Evolutionary conservation across 2,888 invertebrate species (phyloP), one percentile per base, ranked within the genome.

Genomic region (Pammene fasciana): DNA sequence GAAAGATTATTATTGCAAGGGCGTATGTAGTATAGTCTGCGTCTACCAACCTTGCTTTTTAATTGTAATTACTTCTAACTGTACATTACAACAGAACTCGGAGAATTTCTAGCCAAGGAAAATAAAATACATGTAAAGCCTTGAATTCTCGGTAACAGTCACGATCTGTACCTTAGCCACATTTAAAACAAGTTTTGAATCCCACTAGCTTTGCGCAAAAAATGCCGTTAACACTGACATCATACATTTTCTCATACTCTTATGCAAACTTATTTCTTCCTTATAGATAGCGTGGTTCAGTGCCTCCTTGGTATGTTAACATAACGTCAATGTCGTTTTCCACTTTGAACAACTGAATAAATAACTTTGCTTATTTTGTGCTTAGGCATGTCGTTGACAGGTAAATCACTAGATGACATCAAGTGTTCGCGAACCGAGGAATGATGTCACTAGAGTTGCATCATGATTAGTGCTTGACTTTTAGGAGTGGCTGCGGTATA

Each of bases 391-490:
- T 62, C 50, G 62, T 62, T 62, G 55, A 52, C 64, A 57, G 38
- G 41, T 61, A 61, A 68, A 68, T 57, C 68, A 54, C 68, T 14
- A 56, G 56, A 64, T 68, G 68, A 68, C 50, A 57, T 68, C 50
- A 68, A 64, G 56, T 48, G 41, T 61, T 54, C 55, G 61, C 68
- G 62, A 64, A 64, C 62, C 56, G 48, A 48, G 46, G 55, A 11
- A 43, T 68, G 68, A 65, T 65, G 68, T 68, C 64, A 68, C 36
- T 43, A 41, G 16, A n/a, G 62, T 68, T 52, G 57, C 64, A 57
- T 65, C 45, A 68, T 57, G 50, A 65, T 68, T 45, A 68, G 14
- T n/a, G 52, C 41, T 68, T 68, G 64, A 65, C 68, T 48, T 50
- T 56, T 65, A 65, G 68, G 57, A 46, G 64, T 52, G 38, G 68